Percentiles rank a stretch among this genome's conserved stretches.
Evolutionary conservation across 2,113 vertebrate species (phyloP).

Genomic region (Dolichotis patagonum): DNA sequence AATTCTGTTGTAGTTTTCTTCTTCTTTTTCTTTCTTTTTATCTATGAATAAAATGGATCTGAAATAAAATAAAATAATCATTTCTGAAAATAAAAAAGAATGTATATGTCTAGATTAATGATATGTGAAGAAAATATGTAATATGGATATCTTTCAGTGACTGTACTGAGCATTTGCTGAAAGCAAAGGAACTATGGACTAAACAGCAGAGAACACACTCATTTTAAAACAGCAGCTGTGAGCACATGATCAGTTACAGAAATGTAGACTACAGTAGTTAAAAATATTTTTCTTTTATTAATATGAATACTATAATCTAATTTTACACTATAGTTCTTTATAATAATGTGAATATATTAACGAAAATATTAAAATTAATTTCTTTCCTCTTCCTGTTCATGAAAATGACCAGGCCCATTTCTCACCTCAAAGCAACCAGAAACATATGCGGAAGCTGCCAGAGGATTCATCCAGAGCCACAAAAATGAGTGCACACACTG

Average conservation of each 20-base stretch:
- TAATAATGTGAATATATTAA: neutral
- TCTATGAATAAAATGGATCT: no score
- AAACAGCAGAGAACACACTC: neutral
- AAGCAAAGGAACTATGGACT: neutral
- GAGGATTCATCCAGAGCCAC: neutral
- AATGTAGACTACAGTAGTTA: neutral
- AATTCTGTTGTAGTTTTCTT: no score
- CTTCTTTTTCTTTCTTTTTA: no score
- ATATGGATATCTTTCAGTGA: neutral
- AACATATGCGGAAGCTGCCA: neutral
- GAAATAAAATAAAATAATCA: no score
- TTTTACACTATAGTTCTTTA: neutral
- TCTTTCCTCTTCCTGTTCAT: slow-evolving; percentile 10
- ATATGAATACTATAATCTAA: neutral
- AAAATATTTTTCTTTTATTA: neutral
- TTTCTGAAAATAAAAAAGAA: neutral
- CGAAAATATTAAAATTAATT: slow-evolving; percentile 10
- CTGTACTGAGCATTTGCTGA: neutral
- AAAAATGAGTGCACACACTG: neutral
- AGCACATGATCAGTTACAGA: neutral
- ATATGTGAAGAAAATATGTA: neutral
- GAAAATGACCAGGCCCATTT: neutral
- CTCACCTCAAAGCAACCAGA: slow-evolving; percentile 28
- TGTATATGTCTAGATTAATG: neutral
- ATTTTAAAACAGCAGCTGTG: neutral